Conservation (phyloP, 2,113 vertebrate genomes). For the Toxostoma redivivum region DNA sequence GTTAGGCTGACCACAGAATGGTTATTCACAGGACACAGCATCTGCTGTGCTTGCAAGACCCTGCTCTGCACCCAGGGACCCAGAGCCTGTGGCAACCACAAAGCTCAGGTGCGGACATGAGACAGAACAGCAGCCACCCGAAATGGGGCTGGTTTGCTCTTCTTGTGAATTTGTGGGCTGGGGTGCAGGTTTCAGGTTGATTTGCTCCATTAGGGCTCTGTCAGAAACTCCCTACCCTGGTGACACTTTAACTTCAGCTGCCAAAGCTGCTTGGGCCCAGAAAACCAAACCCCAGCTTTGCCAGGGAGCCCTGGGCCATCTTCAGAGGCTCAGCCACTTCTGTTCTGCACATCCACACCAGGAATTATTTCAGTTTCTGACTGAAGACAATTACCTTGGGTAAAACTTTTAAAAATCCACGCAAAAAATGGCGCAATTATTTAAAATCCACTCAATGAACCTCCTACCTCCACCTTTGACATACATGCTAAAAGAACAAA, state of each 20-base stretch:
- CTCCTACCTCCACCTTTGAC: conserved; percentile 32
- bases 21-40: neutral
- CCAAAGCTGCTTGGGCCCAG: neutral
- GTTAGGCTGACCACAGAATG: neutral
- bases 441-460: conserved; percentile 27
- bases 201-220: neutral
- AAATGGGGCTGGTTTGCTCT: neutral
- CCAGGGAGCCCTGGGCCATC: neutral
- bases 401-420: neutral
- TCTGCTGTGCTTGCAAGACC: neutral
- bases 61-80: neutral
- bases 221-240: neutral
- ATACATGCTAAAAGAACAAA: neutral
- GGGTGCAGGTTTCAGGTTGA: neutral
- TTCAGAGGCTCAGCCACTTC: neutral
- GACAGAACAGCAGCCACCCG: too few relatives aligned
- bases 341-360: neutral
- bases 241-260: neutral
- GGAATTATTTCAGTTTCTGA: neutral
- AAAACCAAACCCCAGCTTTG: neutral
- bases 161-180: neutral
- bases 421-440: neutral
- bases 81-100: neutral
- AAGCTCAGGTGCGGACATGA: rapidly evolving
- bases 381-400: neutral